Evolutionary conservation across 2,888 invertebrate species (phyloP), one percentile per base, ranked within the genome.

Genomic region (Sphaerophoria rueppellii): DNA sequence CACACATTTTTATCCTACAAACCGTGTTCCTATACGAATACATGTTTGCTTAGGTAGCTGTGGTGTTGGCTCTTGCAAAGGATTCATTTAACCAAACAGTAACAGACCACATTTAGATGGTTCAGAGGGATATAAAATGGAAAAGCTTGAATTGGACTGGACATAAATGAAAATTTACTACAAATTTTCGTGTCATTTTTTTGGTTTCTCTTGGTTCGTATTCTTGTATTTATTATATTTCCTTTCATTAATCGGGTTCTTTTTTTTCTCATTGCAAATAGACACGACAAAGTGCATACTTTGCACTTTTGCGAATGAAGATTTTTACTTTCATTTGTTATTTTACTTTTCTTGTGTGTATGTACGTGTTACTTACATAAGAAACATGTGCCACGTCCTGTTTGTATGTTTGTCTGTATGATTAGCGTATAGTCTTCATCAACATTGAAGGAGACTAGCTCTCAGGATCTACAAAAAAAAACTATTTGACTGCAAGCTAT

Each of bases 131-230:
- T 87, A 87, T 82, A 87, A 87, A 88, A 87, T 87, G 86, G 77
- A 87, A 87, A 87, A 88, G 87, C 24, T 24, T 24, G 24, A 24
- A 24, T 88, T 88, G 87, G 87, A 87, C 88, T 88, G 87, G 88
- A 88, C 87, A 87, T 87, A 88, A 88, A 89, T 88, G 88, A 89
- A 87, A 88, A 89, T 89, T 88, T 88, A 89, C 88, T 87, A 81
- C 88, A 87, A 83, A 86, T 88, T 87, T 87, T 82, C 54, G 72
- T 74, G 67, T 69, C 61, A 67, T 65, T 72, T 24, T 24, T 67
- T 69, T 71, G 54, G 50, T 60, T 50, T 37, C 34, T 79, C 43
- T 69, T 60, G 24, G 24, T 24, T 24, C 24, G 24, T 24, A 24
- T 24, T 24, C 24, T 24, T 2, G 24, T 24, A 24, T 24, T 24